Base-by-base conservation (phyloP, 1,140 invertebrate species). In the Drosophila neocordata region DNA sequence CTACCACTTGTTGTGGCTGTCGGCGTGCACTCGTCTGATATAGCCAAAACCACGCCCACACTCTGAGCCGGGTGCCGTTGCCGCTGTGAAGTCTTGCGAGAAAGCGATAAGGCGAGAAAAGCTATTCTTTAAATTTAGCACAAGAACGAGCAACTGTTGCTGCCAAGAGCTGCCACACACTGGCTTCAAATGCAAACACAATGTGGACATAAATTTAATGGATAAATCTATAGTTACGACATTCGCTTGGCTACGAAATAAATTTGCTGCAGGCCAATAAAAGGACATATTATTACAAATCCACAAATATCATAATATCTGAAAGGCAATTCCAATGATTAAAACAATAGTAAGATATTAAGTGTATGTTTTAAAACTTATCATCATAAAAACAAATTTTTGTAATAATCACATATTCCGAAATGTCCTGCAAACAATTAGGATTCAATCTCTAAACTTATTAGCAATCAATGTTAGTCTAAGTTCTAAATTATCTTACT, bases 81-180 rank as follows among this genome's bases (percentile, higher is more conserved):
- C n/a, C 51, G n/a, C 65, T 66, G 81, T 85, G 82, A 87, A 85
- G 82, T 87, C 82, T 85, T 87, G 82, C 78, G 74, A 27, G 52
- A 57, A 65, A 65, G 63, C 70, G 82, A 85, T 85, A 85, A 88
- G 78, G 13, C 73, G 37, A 70, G 65, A 59, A 53, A 69, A 70
- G 59, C 24, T 41, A 64, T 69, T 76, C 74, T 37, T 52, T 15
- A 15, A 18, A 27, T 41, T 24, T 13, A 37, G 57, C 57, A 59
- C 57, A 4, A 59, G 57, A 59, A n/a, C 20, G 48, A 70, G 69
- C 66, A 70, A 71, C 66, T 44, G 51, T 69, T 71, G 66, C 34
- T 58, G 27, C 55, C 59, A 34, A 12, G 51, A 24, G 41, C 41
- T 20, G 41, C 8, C 63, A 44, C 63, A 69, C 64, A 38, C 27